Percentiles rank a stretch among this genome's conserved stretches.
phyloP scores from a whole-genome alignment of 2,113 vertebrate species.

The Neotoma lepida region DNA sequence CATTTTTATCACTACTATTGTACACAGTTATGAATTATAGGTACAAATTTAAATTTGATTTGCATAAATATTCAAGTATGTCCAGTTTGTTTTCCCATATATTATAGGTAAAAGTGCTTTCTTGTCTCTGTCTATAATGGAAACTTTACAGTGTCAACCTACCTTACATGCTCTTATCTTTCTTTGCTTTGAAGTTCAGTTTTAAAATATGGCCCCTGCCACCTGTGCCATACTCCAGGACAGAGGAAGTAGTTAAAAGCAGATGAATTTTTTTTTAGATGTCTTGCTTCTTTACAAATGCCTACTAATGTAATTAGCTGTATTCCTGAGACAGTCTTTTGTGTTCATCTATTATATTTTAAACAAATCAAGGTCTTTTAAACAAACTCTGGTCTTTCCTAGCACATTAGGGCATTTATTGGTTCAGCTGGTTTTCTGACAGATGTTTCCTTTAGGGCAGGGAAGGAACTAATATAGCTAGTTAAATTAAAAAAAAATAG shows the following conservation, averaged over 20 bases:
- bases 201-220: conserved; percentile 15
- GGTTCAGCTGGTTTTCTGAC: conserved; percentile 66
- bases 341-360: conserved; percentile 67
- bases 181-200: not conserved
- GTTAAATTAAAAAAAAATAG: conserved; percentile 49
- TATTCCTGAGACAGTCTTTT: conserved; percentile 52
- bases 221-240: not conserved
- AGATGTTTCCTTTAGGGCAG: conserved; percentile 68
- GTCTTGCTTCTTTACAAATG: conserved; percentile 50
- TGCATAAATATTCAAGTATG: conserved; percentile 24
- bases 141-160: not conserved
- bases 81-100: conserved; percentile 15
- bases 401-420: conserved; percentile 70
- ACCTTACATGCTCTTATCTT: not conserved
- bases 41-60: conserved; percentile 23
- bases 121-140: not conserved
- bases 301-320: conserved; percentile 59
- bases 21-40: conserved; percentile 22
- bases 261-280: conserved; percentile 30
- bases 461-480: conserved; percentile 61
- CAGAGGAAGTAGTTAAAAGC: conserved; percentile 4
- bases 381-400: too few relatives aligned
- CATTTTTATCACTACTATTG: not conserved
- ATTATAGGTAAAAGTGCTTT: not conserved
- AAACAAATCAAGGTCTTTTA: conserved; percentile 31